Percentiles rank a stretch among this genome's conserved stretches.
Evolutionary conservation across 2,113 vertebrate species (phyloP).

Genomic region (Istiophorus platypterus): DNA sequence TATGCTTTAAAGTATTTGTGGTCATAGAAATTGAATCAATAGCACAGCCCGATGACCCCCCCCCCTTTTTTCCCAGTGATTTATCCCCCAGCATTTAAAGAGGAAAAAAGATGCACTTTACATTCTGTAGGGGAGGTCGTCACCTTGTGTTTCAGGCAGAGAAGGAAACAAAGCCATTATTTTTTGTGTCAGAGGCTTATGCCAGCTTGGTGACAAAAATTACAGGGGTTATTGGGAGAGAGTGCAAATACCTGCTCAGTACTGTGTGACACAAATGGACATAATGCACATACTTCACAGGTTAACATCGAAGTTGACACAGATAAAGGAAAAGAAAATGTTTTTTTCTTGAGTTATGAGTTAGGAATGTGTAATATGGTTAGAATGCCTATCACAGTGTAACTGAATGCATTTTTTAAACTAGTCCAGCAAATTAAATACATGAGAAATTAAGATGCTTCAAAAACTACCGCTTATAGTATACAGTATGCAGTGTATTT

Average conservation of each 20-base stretch:
- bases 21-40: conserved; percentile 84
- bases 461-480: neutral
- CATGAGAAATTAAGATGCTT: neutral
- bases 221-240: conserved; percentile 18
- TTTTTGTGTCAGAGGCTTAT: conserved; percentile 60
- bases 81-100: conserved; percentile 65
- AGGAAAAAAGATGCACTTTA: conserved; percentile 64
- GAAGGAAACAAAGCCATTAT: conserved; percentile 56
- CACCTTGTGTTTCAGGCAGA: conserved; percentile 61
- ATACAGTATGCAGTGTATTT: too few relatives aligned
- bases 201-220: conserved; percentile 51
- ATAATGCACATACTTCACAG: conserved; percentile 14
- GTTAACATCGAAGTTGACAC: neutral
- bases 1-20: conserved; percentile 84
- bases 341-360: neutral
- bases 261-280: conserved; percentile 17
- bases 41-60: conserved; percentile 46
- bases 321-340: neutral
- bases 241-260: conserved; percentile 34
- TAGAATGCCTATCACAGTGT: neutral
- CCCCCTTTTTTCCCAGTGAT: conserved; percentile 53
- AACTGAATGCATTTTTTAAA: neutral
- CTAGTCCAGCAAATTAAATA: neutral
- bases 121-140: conserved; percentile 74
- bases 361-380: neutral